Conservation (phyloP, 2,888 invertebrate genomes). For the Prenolepis imparis region DNA sequence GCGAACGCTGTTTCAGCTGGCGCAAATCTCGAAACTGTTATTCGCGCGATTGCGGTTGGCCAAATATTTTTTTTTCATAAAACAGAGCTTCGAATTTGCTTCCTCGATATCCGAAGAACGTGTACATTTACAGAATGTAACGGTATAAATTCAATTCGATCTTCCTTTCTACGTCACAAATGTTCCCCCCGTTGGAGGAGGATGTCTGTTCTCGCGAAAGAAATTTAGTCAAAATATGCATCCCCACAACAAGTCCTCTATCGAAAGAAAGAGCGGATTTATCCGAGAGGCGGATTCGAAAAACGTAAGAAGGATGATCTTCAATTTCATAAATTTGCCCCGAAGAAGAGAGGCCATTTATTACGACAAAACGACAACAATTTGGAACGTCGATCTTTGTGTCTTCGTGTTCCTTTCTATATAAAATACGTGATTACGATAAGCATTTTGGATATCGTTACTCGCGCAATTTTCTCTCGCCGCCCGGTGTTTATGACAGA, state of each 20-base stretch:
- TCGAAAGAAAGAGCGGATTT: slow-evolving; percentile 25
- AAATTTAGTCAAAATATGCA: slow-evolving; percentile 22
- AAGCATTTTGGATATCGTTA: background rate
- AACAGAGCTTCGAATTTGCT: background rate
- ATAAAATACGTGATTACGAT: background rate
- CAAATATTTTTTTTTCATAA: slow-evolving; percentile 16
- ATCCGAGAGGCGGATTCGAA: background rate
- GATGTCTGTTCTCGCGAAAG: background rate
- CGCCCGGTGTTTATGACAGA: slow-evolving; percentile 6
- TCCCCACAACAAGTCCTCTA: slow-evolving; percentile 21
- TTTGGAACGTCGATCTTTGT: background rate
- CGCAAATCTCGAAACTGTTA: background rate
- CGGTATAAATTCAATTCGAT: slow-evolving; percentile 15
- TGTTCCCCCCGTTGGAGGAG: background rate
- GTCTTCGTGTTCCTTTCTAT: background rate
- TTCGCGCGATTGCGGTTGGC: background rate
- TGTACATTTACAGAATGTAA: slow-evolving; percentile 1
- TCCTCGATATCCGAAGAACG: background rate
- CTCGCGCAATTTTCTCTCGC: background rate
- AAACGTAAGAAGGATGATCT: background rate
- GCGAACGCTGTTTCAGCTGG: background rate
- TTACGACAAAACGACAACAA: slow-evolving; percentile 12
- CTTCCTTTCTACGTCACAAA: slow-evolving; percentile 3
- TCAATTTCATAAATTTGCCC: slow-evolving; percentile 34
- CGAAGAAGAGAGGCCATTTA: slow-evolving; percentile 29